Evolutionary conservation across 2,113 vertebrate species (phyloP), one percentile per base, ranked within the genome.

Genomic region (Columba janthina): DNA sequence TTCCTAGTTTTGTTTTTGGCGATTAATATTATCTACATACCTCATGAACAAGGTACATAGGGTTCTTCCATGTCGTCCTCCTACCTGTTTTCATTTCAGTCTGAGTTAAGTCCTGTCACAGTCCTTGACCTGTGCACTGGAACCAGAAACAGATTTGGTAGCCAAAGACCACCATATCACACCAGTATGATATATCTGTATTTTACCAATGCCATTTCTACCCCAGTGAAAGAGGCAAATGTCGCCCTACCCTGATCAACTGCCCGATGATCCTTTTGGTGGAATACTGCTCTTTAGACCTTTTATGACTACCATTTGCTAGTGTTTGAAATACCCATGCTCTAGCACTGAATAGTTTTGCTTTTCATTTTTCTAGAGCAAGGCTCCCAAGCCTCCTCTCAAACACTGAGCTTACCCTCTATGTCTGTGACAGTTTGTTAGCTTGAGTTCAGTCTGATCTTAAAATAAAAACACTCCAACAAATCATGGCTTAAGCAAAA

Each of bases 381-480:
- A 81, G 71, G 87, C 20, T 94, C 46, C 61, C 42, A 62, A 50
- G 4, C 31, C 56, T 40, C 42, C 61, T 73, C 25, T 60, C 20
- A 42, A 46, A 36, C 11, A 51, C 31, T 14, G 25, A 56, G 53
- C 24, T 66, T 40, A 48, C 3, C 40, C 42, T 57, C 51, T 28
- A n/a, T 12, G 82, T 73, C 80, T 42, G 56, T 34, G 85, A 40
- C 58, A 46, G 46, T 50, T 66, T 48, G 88, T 61, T 31, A 64
- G 34, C 44, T 88, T 89, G 56, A 92, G 62, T 38, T 89, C 70
- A 83, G 79, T 69, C 73, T 75, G 70, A 89, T 28, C 90, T 92
- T 82, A 95, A 94, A 97, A 97, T 70, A 83, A 96, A 96, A 76
- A 92, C 79, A 87, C 79, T 96, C 71, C 87, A 83, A 94, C 73